Percentiles rank a stretch among this genome's conserved stretches.
These are phyloP conservation scores for Danio choprae DNA, from an alignment of 2,797 vertebrate genomes.

Conservation along the genomic window DNA sequence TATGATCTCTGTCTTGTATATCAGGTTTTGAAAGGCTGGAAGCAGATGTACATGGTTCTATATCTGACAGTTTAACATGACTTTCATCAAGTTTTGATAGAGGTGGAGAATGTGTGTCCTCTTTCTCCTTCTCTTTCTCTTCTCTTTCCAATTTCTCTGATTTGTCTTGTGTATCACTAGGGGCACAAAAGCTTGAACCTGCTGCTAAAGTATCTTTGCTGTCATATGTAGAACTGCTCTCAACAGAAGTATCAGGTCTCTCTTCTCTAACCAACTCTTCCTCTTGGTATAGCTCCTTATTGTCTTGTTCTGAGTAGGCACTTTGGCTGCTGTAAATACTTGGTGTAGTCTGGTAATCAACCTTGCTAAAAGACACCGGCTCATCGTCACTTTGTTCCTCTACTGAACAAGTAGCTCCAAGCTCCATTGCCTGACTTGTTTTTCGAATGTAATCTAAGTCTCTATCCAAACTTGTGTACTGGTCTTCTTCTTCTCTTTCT, in stretches of 20 bases:
- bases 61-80: slow-evolving; percentile 41
- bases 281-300: slow-evolving; percentile 75
- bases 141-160: slow-evolving; percentile 78
- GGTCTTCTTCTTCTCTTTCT: slow-evolving; percentile 66
- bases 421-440: slow-evolving; percentile 67
- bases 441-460: slow-evolving; percentile 74
- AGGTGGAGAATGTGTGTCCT: slow-evolving; percentile 28
- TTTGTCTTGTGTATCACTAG: slow-evolving; percentile 75
- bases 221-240: slow-evolving; percentile 83
- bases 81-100: slow-evolving; percentile 35
- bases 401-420: slow-evolving; percentile 66
- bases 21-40: slow-evolving; percentile 31
- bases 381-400: slow-evolving; percentile 78
- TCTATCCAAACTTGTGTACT: slow-evolving; percentile 65
- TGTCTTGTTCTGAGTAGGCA: slow-evolving; percentile 71
- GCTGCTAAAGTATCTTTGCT: slow-evolving; percentile 74
- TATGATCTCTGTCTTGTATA: slow-evolving; percentile 38
- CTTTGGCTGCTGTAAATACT: slow-evolving; percentile 69
- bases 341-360: slow-evolving; percentile 71
- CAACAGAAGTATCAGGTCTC: slow-evolving; percentile 82
- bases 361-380: slow-evolving; percentile 73
- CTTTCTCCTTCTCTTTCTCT: slow-evolving; percentile 71
- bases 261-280: slow-evolving; percentile 80
- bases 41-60: slow-evolving; percentile 41
- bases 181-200: slow-evolving; percentile 65